Evolutionary conservation across 2,888 invertebrate species (phyloP), one percentile per base, ranked within the genome.

Genomic region (Zygaena filipendulae): DNA sequence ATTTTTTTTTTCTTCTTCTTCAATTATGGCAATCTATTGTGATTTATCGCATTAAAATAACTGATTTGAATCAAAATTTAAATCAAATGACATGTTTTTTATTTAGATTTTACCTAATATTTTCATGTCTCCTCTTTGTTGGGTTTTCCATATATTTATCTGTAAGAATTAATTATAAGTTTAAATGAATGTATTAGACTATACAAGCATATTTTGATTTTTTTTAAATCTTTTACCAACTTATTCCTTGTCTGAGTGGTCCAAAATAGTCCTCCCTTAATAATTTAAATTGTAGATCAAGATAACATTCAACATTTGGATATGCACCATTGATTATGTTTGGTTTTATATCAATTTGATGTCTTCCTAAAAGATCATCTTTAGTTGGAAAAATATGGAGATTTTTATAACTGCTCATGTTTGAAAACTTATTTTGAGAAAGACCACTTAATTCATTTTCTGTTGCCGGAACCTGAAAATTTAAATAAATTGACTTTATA

Each of bases 181-280:
- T 8, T 7, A 20, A 8, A 48, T 6, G 32, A 18, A 21, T 21
- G 12, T 10, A 28, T 7, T 9, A 22, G 9, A 11, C 2, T 2
- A 27, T 7, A 23, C 25, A 10, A 25, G 2, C 33, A 22, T 6
- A 20, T n/a, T n/a, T n/a, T n/a, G n/a, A n/a, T n/a, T n/a, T n/a
- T n/a, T n/a, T n/a, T n/a, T n/a, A n/a, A n/a, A n/a, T n/a, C n/a
- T n/a, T 48, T 53, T 64, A 75, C 75, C 49, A 49, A 77, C 75
- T 53, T 54, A 90, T 81, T 35, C 88, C 90, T 47, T 86, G 82
- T 18, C 90, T 67, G 12, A 95, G 54, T 1, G 93, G 90, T 10
- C 82, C 77, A 16, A 91, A 81, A 50, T 90, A 92, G 60, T 95
- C 94, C 68, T 94, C 92, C 16, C 91, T 68, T 25, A 94, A 53